Percentiles rank a stretch among this genome's conserved stretches.
These are phyloP conservation scores for Rotaria socialis DNA, from an alignment of 2,888 invertebrate species.

Conservation along the genomic window DNA sequence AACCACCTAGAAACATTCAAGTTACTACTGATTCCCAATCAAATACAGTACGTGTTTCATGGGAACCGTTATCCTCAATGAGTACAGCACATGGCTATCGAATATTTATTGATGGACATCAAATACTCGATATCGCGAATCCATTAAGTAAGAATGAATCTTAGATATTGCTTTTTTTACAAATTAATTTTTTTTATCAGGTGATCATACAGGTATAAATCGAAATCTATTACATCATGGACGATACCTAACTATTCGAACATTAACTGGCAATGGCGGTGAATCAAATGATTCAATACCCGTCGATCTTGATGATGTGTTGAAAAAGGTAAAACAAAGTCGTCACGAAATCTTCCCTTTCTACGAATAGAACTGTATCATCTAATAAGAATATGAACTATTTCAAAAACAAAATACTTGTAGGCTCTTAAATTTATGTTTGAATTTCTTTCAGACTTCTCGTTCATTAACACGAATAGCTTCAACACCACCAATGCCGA, in stretches of 20 bases:
- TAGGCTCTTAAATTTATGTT: no score
- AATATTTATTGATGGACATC: slow-evolving; percentile 7
- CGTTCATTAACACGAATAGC: not conserved
- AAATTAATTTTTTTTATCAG: not conserved
- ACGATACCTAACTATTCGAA: slow-evolving; percentile 73
- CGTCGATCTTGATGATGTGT: slow-evolving; percentile 49
- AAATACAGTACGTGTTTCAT: slow-evolving; percentile 92
- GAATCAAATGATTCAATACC: slow-evolving; percentile 54
- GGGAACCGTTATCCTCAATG: slow-evolving; percentile 62
- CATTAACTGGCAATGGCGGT: slow-evolving; percentile 59
- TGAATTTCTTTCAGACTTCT: not conserved
- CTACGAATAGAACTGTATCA: no score
- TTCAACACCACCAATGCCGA: not conserved
- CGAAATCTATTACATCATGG: not conserved
- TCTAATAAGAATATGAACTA: no score
- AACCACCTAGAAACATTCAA: slow-evolving; percentile 72
- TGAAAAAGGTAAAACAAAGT: slow-evolving; percentile 48
- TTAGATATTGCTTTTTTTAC: not conserved
- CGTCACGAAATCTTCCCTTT: no score
- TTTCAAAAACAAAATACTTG: no score
- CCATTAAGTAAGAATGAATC: not conserved
- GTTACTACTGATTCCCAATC: slow-evolving; percentile 96
- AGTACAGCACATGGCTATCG: slow-evolving; percentile 1
- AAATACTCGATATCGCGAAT: not conserved
- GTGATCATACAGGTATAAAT: not conserved